Percentiles rank a stretch among this genome's conserved stretches.
These are phyloP conservation scores for Lagopus muta DNA, from an alignment of 2,113 vertebrate genomes.

Conservation along the genomic window DNA sequence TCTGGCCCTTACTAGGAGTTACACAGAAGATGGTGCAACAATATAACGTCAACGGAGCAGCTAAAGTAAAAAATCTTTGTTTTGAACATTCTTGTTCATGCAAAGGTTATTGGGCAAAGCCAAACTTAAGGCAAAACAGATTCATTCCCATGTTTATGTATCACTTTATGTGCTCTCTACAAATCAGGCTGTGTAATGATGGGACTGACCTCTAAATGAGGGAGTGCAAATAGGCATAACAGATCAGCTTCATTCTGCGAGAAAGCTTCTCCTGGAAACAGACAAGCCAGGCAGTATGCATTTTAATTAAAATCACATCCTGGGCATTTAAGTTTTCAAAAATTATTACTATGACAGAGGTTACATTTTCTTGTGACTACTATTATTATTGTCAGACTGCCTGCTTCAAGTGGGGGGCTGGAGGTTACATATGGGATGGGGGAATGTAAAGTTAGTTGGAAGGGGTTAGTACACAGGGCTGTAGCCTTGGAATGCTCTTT, in stretches of 20 bases:
- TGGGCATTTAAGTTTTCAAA: slow-evolving; percentile 83
- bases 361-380: slow-evolving; percentile 80
- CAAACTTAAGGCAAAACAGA: slow-evolving; percentile 11
- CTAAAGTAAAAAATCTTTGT: not conserved
- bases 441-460: slow-evolving; percentile 67
- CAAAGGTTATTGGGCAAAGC: not conserved
- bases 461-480: slow-evolving; percentile 41
- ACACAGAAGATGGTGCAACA: not conserved
- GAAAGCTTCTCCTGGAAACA: slow-evolving; percentile 60
- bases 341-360: slow-evolving; percentile 79
- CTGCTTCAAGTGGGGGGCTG: slow-evolving; percentile 72
- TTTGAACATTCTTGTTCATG: not conserved
- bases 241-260: slow-evolving; percentile 10
- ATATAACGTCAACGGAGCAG: not conserved
- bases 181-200: slow-evolving; percentile 39
- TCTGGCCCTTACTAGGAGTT: not conserved
- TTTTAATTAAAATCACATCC: slow-evolving; percentile 85
- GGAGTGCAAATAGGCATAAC: slow-evolving; percentile 6
- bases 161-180: not conserved
- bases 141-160: not conserved
- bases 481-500: slow-evolving; percentile 45
- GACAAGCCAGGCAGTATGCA: slow-evolving; percentile 70
- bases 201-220: not conserved
- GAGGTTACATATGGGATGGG: slow-evolving; percentile 83
- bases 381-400: slow-evolving; percentile 81